Evolutionary conservation across 2,797 vertebrate genomes (phyloP).

Genomic region (Babyrousa celebensis): DNA sequence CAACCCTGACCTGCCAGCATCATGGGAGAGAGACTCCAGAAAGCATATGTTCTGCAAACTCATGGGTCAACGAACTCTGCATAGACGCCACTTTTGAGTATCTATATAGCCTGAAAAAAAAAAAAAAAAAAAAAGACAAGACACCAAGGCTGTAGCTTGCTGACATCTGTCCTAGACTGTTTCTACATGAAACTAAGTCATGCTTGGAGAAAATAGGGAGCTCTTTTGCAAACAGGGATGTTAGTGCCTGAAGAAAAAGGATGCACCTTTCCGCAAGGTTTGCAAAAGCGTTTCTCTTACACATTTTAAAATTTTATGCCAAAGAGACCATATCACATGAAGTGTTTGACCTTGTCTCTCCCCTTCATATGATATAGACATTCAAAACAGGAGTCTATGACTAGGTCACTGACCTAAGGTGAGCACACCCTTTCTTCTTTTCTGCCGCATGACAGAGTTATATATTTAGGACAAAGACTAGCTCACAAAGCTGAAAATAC

Average conservation of each 20-base stretch:
- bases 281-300: not conserved
- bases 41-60: not conserved
- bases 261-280: not conserved
- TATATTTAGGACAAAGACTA: not conserved
- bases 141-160: not conserved
- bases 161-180: not conserved
- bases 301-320: not conserved
- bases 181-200: not conserved
- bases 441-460: not conserved
- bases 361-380: not conserved
- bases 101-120: not conserved
- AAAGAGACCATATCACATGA: not conserved
- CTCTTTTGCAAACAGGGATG: not conserved
- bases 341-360: slow-evolving; percentile 5
- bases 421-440: not conserved
- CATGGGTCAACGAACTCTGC: no score
- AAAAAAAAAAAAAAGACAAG: not conserved
- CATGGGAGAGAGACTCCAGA: not conserved
- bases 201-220: not conserved
- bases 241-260: not conserved
- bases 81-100: not conserved
- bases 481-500: not conserved
- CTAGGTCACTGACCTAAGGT: not conserved
- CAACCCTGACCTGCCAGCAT: not conserved
- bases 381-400: not conserved